Evolutionary conservation across 2,113 vertebrate genomes (phyloP).

Genomic region (Tychaedon coryphoeus): DNA sequence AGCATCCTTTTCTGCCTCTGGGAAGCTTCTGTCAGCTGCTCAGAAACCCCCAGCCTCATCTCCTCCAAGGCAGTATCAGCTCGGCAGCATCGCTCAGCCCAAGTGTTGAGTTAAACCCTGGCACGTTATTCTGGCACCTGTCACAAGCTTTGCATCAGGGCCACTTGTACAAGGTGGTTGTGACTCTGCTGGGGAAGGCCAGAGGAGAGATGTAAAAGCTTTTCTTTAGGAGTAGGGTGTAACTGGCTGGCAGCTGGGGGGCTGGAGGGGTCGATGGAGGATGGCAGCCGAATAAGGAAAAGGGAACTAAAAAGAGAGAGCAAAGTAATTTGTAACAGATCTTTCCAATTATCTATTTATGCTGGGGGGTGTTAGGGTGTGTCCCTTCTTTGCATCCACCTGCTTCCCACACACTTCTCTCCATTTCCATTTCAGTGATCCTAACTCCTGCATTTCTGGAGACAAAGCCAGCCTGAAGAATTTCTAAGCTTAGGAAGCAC

Average conservation of each 20-base stretch:
- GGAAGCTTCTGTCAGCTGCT: not conserved
- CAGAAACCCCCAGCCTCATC: not conserved
- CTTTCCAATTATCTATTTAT: not conserved
- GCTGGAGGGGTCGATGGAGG: fast-evolving
- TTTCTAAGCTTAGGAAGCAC: not conserved
- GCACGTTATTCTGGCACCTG: fast-evolving
- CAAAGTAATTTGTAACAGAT: not conserved
- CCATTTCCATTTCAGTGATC: not conserved
- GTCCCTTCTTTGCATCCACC: not conserved
- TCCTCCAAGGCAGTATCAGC: not conserved
- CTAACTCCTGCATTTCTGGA: not conserved
- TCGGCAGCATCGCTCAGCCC: not conserved
- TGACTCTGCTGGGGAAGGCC: not conserved
- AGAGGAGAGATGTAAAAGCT: not conserved
- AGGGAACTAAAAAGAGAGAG: not conserved
- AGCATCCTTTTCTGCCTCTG: not conserved
- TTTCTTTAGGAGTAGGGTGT: not conserved
- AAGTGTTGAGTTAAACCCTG: not conserved
- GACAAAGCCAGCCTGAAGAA: not conserved
- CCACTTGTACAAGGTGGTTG: not conserved
- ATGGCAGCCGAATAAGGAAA: not conserved
- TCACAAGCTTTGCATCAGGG: not conserved
- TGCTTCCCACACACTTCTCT: not conserved
- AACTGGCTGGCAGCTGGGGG: not conserved
- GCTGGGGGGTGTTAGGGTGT: not conserved